Conservation (phyloP, 2,888 invertebrate genomes). For the Platynereis dumerilii region DNA sequence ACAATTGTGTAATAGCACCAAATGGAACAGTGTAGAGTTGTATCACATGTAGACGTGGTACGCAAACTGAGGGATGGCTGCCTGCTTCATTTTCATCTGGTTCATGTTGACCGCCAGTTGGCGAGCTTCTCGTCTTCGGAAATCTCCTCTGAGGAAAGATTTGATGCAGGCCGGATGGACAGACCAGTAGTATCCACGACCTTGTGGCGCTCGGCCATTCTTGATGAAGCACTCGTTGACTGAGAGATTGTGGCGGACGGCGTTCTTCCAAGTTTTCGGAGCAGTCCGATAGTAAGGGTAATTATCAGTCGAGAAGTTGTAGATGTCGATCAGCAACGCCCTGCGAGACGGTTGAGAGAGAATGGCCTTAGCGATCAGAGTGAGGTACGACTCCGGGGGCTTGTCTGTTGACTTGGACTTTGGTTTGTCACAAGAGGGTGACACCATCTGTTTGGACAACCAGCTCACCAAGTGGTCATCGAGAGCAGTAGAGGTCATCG, state of each 20-base stretch:
- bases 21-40: no score
- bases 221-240: slow-evolving; percentile 22
- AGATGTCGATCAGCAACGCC: slow-evolving; percentile 18
- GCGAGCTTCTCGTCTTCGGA: slow-evolving; percentile 11
- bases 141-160: slow-evolving; percentile 8
- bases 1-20: no score
- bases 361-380: slow-evolving; percentile 15
- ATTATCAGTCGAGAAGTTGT: slow-evolving; percentile 8
- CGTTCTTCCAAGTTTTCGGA: slow-evolving; percentile 15
- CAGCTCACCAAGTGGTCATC: no score
- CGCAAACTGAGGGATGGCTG: no score
- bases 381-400: slow-evolving; percentile 18
- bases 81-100: no score
- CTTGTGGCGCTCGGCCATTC: slow-evolving; percentile 9
- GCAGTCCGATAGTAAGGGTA: slow-evolving; percentile 15
- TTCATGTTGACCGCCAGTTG: neutral
- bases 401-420: neutral
- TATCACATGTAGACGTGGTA: no score
- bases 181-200: slow-evolving; percentile 20
- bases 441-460: no score
- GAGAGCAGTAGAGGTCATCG: no score
- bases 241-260: slow-evolving; percentile 17
- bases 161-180: slow-evolving; percentile 14
- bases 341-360: neutral
- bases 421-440: neutral